Evolutionary conservation across 2,113 vertebrate genomes (phyloP), one percentile per base, ranked within the genome.

Genomic region (Podarcis raffonei): DNA sequence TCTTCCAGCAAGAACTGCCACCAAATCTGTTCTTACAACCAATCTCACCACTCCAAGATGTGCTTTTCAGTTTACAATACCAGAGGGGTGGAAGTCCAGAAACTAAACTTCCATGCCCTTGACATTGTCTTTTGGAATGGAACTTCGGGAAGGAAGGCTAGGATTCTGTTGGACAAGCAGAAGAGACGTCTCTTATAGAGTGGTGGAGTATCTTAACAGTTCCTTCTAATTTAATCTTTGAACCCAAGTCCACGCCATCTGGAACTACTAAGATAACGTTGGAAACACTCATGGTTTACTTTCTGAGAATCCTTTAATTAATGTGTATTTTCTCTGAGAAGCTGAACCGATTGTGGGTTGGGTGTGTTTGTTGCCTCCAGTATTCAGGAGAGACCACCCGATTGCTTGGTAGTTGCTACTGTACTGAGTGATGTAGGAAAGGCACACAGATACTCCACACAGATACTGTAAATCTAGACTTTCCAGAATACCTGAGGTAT

Each of bases 291-390:
- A 83, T 66, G 30, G 35, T 83, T 88, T 88, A 83, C 37, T 77
- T 62, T 88, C 37, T 35, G 37, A 77, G 81, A 83, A 83, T 57
- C 37, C 37, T 68, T 76, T 88, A 83, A 83, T 83, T 75, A 83
- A 83, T 76, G 87, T 88, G 79, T 77, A 83, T 77, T 83, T 88
- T 88, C 71, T 77, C 68, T 83, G 80, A 88, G 80, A 76, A 68
- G 30, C 80, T 42, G 69, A 76, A 83, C 81, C 75, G 81, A 83
- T 83, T 83, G 68, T 88, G 72, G 59, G 59, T 30, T 68, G 59
- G 80, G 81, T 48, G 37, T 32, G 35, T 82, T 82, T 66, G 80
- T 59, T 88, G 69, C 42, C 71, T 71, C 37, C 81, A 35, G 71
- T 57, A 48, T 5, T 83, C 81, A 77, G 48, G 81, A 83, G 59